A percentile compares a stretch with the other conserved stretches of the same genome.
Evolutionary conservation across 2,888 invertebrate genomes (phyloP).

Genomic region (Conus canariensis): DNA sequence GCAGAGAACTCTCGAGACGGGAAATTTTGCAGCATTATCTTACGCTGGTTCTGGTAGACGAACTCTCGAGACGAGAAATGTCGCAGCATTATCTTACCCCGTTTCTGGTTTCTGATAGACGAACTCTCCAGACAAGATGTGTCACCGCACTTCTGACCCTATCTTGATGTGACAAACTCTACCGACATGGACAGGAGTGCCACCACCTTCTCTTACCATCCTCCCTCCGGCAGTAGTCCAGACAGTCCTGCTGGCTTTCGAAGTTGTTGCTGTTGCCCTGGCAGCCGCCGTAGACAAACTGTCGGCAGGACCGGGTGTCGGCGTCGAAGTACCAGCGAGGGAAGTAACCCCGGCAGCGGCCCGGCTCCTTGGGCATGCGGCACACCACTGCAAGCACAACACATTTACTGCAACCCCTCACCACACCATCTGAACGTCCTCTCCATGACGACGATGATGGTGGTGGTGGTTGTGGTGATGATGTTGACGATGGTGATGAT

Average conservation of each 20-base stretch:
- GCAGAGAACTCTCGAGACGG: too few relatives aligned
- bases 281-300: conserved; percentile 85
- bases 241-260: conserved; percentile 83
- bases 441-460: background rate
- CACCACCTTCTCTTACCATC: background rate
- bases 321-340: conserved; percentile 86
- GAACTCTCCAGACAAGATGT: too few relatives aligned
- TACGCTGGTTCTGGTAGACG: too few relatives aligned
- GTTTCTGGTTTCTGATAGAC: too few relatives aligned
- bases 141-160: too few relatives aligned
- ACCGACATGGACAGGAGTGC: too few relatives aligned
- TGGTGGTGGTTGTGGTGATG: too few relatives aligned
- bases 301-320: conserved; percentile 83
- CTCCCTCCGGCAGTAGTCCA: conserved; percentile 19
- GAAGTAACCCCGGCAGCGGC: conserved; percentile 62
- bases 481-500: background rate
- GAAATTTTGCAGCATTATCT: too few relatives aligned
- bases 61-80: too few relatives aligned
- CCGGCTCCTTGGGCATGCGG: conserved; percentile 4
- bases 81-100: too few relatives aligned
- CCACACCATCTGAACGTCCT: background rate
- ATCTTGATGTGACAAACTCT: too few relatives aligned
- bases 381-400: conserved; percentile 42
- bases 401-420: too few relatives aligned
- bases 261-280: conserved; percentile 82